A percentile compares a stretch with the other conserved stretches of the same genome.
Conservation (phyloP, 1,140 invertebrate genomes). For the Acromyrmex echinatior region DNA sequence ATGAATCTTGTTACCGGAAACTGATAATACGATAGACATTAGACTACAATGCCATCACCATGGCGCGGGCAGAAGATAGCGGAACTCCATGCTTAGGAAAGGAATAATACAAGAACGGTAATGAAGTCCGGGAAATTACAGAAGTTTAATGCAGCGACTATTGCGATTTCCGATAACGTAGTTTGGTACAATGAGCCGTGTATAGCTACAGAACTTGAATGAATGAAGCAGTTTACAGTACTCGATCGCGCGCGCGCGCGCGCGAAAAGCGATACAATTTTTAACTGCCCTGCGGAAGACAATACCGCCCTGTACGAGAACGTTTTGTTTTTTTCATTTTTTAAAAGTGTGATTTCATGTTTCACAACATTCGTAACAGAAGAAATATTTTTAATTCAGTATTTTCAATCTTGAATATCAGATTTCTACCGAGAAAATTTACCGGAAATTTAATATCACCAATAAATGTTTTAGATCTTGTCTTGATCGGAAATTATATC, state of each 20-base stretch:
- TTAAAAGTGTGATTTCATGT: neutral
- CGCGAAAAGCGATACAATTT: conserved; percentile 36
- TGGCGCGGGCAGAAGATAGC: conserved; percentile 22
- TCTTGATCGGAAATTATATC: neutral
- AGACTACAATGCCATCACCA: neutral
- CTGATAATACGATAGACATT: conserved; percentile 61
- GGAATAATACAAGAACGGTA: conserved; percentile 64
- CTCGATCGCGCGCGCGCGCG: conserved; percentile 1
- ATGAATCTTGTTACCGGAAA: conserved; percentile 53
- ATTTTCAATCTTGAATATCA: neutral
- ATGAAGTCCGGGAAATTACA: conserved; percentile 64
- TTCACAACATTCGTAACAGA: neutral
- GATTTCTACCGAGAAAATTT: neutral
- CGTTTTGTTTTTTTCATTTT: neutral
- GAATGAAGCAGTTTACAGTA: conserved; percentile 55
- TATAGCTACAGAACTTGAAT: conserved; percentile 27
- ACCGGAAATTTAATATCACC: neutral
- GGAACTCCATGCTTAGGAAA: conserved; percentile 51
- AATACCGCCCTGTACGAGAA: neutral
- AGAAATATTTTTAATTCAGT: neutral
- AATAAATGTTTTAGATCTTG: neutral
- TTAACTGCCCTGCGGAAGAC: conserved; percentile 28
- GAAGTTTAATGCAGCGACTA: conserved; percentile 58
- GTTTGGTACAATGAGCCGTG: conserved; percentile 29
- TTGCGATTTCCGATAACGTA: conserved; percentile 62